Conservation (phyloP, 2,888 invertebrate genomes). For the Carterocephalus palaemon region DNA sequence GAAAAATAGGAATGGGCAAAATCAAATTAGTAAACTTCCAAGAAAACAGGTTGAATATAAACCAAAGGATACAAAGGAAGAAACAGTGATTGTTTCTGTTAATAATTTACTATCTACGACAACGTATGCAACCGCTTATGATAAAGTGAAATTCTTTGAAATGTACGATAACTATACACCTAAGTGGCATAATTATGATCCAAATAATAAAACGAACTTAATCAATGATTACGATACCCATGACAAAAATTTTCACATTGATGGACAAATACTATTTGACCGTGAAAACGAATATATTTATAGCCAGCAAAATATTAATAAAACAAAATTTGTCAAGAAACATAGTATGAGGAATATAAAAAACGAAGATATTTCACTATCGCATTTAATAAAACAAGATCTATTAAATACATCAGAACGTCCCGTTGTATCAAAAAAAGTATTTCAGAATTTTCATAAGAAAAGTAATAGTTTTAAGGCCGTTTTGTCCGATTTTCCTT, state of each 20-base stretch:
- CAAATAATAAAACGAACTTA: neutral
- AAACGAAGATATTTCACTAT: neutral
- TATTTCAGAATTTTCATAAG: conserved; percentile 12
- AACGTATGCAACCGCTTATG: conserved; percentile 39
- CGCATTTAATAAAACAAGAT: neutral
- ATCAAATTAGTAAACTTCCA: too few relatives aligned
- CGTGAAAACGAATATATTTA: conserved; percentile 38
- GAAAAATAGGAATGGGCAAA: neutral
- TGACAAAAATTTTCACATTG: neutral
- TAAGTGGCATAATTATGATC: conserved; percentile 11
- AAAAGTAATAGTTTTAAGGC: conserved; percentile 28
- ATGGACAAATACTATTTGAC: conserved; percentile 38
- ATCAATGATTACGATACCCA: conserved; percentile 18
- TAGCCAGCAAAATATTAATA: conserved; percentile 35
- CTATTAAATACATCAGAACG: neutral
- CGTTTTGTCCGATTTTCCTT: conserved; percentile 57
- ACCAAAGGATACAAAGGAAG: too few relatives aligned
- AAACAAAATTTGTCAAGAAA: conserved; percentile 45
- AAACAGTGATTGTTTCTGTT: too few relatives aligned
- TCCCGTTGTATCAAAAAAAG: neutral
- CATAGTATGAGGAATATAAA: conserved; percentile 33
- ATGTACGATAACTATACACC: conserved; percentile 55
- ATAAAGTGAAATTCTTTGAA: conserved; percentile 67
- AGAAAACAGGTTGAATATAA: too few relatives aligned
- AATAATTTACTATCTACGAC: too few relatives aligned